phyloP scores from a whole-genome alignment of 2,113 vertebrate genomes.

The Synodontis membranacea region DNA sequence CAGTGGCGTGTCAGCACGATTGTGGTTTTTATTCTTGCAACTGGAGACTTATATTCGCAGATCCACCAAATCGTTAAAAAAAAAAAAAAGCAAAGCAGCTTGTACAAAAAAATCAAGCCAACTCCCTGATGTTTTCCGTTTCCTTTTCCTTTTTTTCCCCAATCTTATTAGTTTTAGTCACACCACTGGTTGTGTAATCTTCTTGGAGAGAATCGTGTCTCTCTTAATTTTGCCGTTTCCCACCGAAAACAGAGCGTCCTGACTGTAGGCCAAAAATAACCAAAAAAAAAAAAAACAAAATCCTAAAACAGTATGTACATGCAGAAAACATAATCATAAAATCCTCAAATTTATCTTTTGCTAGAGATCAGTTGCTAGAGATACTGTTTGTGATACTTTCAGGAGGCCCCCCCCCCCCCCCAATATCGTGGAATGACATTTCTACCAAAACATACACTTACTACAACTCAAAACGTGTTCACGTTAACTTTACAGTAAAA shows the following conservation, averaged over 20 bases:
- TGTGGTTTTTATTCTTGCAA: background rate
- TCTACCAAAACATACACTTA: no score
- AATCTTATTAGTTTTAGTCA: slow-evolving; percentile 38
- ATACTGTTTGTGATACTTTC: no score
- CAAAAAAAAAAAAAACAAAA: background rate
- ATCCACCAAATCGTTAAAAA: background rate
- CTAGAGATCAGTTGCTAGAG: background rate
- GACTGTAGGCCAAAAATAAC: background rate
- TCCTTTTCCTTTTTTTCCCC: background rate
- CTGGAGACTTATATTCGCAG: background rate
- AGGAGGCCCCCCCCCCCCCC: no score
- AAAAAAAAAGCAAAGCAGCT: background rate
- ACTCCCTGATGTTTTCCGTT: background rate
- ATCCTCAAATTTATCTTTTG: background rate
- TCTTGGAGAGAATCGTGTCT: slow-evolving; percentile 61
- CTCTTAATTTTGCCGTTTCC: slow-evolving; percentile 54
- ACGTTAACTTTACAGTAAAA: no score
- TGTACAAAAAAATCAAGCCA: background rate
- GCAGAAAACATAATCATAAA: background rate
- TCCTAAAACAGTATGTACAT: background rate
- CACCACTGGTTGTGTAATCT: slow-evolving; percentile 65
- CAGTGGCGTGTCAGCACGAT: background rate
- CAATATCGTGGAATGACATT: no score
- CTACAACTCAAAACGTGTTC: no score
- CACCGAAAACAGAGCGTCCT: background rate